These are phyloP conservation scores for Galaxias olidus DNA, from an alignment of 2,797 vertebrate species.

Conservation along the genomic window DNA sequence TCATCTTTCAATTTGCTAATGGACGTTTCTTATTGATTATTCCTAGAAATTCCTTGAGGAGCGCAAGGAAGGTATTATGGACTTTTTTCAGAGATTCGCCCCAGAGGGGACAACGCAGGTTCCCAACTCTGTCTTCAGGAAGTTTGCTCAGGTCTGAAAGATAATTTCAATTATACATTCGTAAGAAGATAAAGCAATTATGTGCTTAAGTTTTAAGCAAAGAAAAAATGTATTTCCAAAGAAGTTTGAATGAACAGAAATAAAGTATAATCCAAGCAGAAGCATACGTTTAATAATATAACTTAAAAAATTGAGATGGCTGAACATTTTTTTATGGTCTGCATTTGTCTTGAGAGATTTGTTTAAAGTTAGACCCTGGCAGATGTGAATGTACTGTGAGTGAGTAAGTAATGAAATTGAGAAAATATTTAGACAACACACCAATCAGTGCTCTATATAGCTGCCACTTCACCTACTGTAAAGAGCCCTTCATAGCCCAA, in stretches of 20 bases:
- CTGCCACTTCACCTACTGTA: too few species aligned
- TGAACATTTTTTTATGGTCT: too few species aligned
- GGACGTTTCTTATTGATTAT: background rate
- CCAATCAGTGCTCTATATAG: too few species aligned
- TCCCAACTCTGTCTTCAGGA: constrained; percentile 65
- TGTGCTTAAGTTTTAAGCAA: background rate
- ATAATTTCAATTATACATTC: background rate
- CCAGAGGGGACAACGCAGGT: constrained; percentile 37
- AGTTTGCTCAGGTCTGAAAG: background rate
- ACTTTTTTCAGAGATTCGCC: constrained; percentile 73
- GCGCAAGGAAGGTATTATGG: constrained; percentile 55
- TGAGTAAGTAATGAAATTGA: too few species aligned
- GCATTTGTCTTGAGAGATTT: too few species aligned
- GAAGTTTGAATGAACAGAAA: too few species aligned
- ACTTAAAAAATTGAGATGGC: too few species aligned
- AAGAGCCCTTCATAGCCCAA: background rate
- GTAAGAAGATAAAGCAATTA: background rate
- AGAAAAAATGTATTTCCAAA: background rate
- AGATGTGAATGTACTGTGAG: too few species aligned
- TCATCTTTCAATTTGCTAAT: background rate
- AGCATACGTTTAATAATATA: too few species aligned
- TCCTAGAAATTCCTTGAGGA: constrained; percentile 68
- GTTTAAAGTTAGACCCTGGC: too few species aligned
- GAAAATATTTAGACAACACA: too few species aligned
- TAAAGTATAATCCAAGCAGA: too few species aligned